Evolutionary conservation across 2,797 vertebrate genomes (phyloP), one percentile per base, ranked within the genome.

Genomic region (Eulemur rubriventer): DNA sequence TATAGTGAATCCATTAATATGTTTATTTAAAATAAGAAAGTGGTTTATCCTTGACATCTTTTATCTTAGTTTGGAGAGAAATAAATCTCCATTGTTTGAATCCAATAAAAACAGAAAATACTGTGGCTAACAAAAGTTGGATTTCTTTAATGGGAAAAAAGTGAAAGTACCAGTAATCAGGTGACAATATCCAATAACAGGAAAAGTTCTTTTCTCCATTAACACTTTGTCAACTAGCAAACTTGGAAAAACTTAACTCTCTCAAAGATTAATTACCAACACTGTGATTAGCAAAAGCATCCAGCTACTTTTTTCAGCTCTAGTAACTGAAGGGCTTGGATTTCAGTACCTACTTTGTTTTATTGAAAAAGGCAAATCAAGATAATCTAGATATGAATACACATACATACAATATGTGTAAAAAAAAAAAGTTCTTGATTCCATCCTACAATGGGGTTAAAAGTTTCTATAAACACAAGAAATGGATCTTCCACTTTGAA

Each of bases 1-100:
- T 73, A 14, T 41, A 46, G 28, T 48, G 24, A 59, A 80, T n/a
- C 57, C 70, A 38, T n/a, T 46, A 59, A 59, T 28, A 59, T 28
- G 10, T 97, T 84, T 61, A 75, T 43, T 85, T 88, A 63, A 82
- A 84, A 30, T 43, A 28, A 75, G 57, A 92, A 81, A 65, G 28
- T 17, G 11, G 9, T 65, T 94, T 89, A 30, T 55, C 65, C 30
- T 61, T n/a, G 33, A 61, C 20, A 87, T 8, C 59, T 7, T 89
- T 65, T 67, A 43, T 57, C 46, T 92, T 35, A 67, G 10, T n/a
- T 61, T 81, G 10, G 24, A 16, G n/a, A 52, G 26, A 69, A 94
- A 82, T 30, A 35, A 57, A 61, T 7, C 18, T 57, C 33, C 13
- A 20, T 28, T 91, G 7, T 79, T 46, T 59, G 52, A 73, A 35